A percentile compares a stretch with the other conserved stretches of the same genome.
These are phyloP conservation scores for Salpingus planirostris DNA, from an alignment of 2,888 invertebrate species.

Conservation along the genomic window DNA sequence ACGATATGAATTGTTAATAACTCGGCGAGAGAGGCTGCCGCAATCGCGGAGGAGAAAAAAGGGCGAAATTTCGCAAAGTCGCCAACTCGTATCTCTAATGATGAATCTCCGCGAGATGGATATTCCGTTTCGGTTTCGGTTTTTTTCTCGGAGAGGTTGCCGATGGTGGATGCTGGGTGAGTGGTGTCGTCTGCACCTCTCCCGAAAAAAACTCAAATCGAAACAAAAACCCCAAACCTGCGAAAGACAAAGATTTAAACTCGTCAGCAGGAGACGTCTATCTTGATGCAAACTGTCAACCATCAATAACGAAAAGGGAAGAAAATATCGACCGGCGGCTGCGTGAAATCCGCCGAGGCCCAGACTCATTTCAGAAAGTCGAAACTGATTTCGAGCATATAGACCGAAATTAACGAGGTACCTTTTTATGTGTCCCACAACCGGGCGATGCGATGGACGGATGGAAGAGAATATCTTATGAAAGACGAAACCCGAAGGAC, in stretches of 20 bases:
- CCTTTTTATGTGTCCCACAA: conserved; percentile 24
- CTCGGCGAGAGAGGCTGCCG: conserved; percentile 19
- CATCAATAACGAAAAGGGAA: conserved; percentile 34
- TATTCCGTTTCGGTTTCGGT: too few relatives aligned
- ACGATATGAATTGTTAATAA: conserved; percentile 32
- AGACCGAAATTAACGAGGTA: conserved; percentile 34
- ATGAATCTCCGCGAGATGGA: too few relatives aligned
- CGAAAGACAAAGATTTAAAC: conserved; percentile 33
- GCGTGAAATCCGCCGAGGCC: conserved; percentile 15
- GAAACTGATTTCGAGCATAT: too few relatives aligned
- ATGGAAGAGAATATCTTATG: conserved; percentile 21
- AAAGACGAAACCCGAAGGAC: too few relatives aligned
- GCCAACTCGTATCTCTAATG: too few relatives aligned
- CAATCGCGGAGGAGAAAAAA: conserved; percentile 27
- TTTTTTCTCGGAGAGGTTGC: too few relatives aligned
- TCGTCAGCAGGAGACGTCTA: conserved; percentile 35
- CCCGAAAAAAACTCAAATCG: not conserved
- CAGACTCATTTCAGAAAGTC: conserved; percentile 24
- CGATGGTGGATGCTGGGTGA: too few relatives aligned
- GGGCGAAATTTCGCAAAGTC: too few relatives aligned
- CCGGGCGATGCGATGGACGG: conserved; percentile 20
- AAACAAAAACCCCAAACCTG: conserved; percentile 8
- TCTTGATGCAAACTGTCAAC: conserved; percentile 38
- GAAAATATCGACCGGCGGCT: conserved; percentile 18
- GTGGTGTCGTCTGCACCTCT: too few relatives aligned